Conservation (phyloP, 2,888 invertebrate species). For the Apotomis turbidana region DNA sequence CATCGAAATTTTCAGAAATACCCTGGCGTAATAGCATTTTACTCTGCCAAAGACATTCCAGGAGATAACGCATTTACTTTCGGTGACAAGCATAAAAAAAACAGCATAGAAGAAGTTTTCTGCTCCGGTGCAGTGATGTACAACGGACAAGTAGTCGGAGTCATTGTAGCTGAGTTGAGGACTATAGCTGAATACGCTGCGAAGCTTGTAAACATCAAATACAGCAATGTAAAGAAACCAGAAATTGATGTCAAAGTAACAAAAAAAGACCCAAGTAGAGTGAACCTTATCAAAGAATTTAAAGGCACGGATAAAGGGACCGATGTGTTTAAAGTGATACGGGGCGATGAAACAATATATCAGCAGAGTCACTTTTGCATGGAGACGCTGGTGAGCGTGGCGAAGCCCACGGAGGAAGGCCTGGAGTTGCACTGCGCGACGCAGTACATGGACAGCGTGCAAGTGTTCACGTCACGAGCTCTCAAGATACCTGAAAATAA, state of each 20-base stretch:
- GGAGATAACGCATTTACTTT: slow-evolving; percentile 85
- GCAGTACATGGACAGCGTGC: slow-evolving; percentile 84
- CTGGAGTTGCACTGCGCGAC: slow-evolving; percentile 84
- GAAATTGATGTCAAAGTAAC: slow-evolving; percentile 56
- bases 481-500: slow-evolving; percentile 83
- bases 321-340: slow-evolving; percentile 68
- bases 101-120: slow-evolving; percentile 65
- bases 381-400: slow-evolving; percentile 87
- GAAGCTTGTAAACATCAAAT: slow-evolving; percentile 80
- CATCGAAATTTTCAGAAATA: slow-evolving; percentile 71
- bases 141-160: slow-evolving; percentile 61
- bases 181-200: slow-evolving; percentile 82
- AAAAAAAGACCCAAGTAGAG: slow-evolving; percentile 49
- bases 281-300: slow-evolving; percentile 43
- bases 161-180: slow-evolving; percentile 83
- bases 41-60: slow-evolving; percentile 86
- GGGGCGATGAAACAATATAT: slow-evolving; percentile 79
- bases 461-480: slow-evolving; percentile 78
- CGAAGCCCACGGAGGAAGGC: slow-evolving; percentile 87
- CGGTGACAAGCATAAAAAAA: slow-evolving; percentile 29
- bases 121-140: slow-evolving; percentile 57
- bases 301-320: slow-evolving; percentile 59
- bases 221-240: slow-evolving; percentile 67
- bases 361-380: slow-evolving; percentile 89
- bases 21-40: slow-evolving; percentile 85